Percentiles rank a stretch among this genome's conserved stretches.
phyloP scores from a whole-genome alignment of 1,140 invertebrate genomes.

The Drosophila kanapiae region DNA sequence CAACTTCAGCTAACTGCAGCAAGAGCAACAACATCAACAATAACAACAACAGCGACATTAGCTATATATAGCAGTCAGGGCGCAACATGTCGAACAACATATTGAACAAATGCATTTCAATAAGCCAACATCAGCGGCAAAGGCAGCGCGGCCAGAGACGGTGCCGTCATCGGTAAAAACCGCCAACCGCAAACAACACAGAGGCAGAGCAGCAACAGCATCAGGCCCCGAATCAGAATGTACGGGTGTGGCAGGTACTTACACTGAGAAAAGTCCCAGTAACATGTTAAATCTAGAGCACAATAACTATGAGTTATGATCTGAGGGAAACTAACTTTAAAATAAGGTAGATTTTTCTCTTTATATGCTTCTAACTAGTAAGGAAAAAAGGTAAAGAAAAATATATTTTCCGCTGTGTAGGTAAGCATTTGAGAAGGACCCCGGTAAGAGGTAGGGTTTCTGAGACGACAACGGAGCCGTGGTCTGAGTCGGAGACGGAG shows the following conservation, averaged over 20 bases:
- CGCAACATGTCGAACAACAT: slow-evolving; percentile 78
- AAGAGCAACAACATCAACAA: slow-evolving; percentile 38
- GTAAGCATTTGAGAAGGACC: slow-evolving; percentile 30
- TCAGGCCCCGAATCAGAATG: slow-evolving; percentile 16
- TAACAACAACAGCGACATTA: slow-evolving; percentile 12
- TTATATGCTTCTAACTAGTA: background rate
- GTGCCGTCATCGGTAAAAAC: slow-evolving; percentile 54
- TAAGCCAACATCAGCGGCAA: slow-evolving; percentile 70
- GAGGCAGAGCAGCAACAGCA: slow-evolving; percentile 34
- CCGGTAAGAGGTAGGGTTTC: slow-evolving; percentile 3
- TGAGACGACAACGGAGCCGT: slow-evolving; percentile 7
- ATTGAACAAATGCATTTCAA: slow-evolving; percentile 83
- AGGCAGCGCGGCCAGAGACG: slow-evolving; percentile 42
- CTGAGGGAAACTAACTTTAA: too few relatives aligned
- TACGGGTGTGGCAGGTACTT: slow-evolving; percentile 41
- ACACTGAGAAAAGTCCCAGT: slow-evolving; percentile 2
- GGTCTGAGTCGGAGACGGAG: slow-evolving; percentile 29
- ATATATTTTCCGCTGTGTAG: background rate
- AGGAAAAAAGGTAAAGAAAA: background rate
- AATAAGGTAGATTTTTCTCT: too few relatives aligned
- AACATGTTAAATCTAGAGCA: background rate
- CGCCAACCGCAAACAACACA: slow-evolving; percentile 56
- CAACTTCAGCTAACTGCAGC: slow-evolving; percentile 74
- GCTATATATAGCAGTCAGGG: slow-evolving; percentile 24
- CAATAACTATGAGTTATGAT: background rate